Evolutionary conservation across 1,140 invertebrate genomes (phyloP), one percentile per base, ranked within the genome.

Genomic region (Micrasema longulum): DNA sequence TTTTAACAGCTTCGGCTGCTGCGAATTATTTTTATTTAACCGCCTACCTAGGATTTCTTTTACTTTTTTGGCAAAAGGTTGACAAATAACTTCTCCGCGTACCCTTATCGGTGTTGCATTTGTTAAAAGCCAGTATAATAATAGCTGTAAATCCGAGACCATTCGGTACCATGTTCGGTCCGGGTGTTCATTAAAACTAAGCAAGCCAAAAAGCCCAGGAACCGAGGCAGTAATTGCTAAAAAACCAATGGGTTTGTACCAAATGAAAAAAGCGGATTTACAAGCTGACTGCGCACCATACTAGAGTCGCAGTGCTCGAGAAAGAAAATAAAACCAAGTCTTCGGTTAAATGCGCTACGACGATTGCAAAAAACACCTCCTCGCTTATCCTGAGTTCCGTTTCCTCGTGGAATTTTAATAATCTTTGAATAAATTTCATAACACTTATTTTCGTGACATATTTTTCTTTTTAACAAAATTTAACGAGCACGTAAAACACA

Each of bases 211-310:
- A 63, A 69, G 57, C 55, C 20, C 68, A 10, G 45, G 45, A 70
- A 50, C 52, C 16, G 48, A 35, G 60, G 43, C 65, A 47, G 55
- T 75, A 75, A 75, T 75, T 75, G 69, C 73, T 75, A 75, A 75
- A 75, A 75, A 75, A 75, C 69, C 73, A 69, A 71, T 47, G 47
- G 55, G 64, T 72, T 69, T 72, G 57, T 72, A 64, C 43, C 60
- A 45, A 62, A 75, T 35, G 69, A 75, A 72, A 72, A 70, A 75
- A 75, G 68, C 47, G 70, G 70, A 72, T 72, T 72, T 70, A 75
- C 65, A 75, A 69, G 67, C 57, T 65, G 57, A 26, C 31, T 55
- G 65, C 22, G 43, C 60, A 47, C 60, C 22, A 36, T 47, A 48
- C 55, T 52, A 52, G 48, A 52, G 48, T 52, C 53, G 53, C 53